phyloP scores from a whole-genome alignment of 2,113 vertebrate genomes.

The Genyomyrus donnyi region DNA sequence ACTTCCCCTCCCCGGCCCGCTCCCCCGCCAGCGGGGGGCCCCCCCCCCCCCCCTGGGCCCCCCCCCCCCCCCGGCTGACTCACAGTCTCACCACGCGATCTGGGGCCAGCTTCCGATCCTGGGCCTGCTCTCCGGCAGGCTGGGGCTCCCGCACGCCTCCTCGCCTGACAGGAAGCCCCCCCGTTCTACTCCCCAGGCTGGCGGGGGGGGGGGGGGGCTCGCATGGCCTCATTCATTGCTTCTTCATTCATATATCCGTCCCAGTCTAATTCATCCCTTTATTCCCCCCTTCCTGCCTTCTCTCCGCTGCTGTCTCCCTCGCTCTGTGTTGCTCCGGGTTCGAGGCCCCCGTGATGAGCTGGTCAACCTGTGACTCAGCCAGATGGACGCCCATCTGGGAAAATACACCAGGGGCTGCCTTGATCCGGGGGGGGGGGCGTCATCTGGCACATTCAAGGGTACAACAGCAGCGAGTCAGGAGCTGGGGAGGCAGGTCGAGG shows the following conservation, averaged over 20 bases:
- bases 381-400: not conserved
- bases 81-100: not conserved
- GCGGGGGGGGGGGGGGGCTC: not conserved
- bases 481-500: not conserved
- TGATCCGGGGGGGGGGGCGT: not conserved
- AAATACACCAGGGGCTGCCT: not conserved
- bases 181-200: not conserved
- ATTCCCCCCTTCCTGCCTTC: not conserved
- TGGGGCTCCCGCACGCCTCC: not conserved
- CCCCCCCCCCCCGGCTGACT: not conserved
- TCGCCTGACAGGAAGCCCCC: not conserved
- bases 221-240: not conserved
- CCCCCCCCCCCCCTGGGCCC: no score
- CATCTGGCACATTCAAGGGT: not conserved
- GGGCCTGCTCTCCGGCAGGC: not conserved
- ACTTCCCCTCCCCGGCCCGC: no score
- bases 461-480: not conserved
- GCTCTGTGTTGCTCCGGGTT: not conserved
- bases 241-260: constrained; percentile 10
- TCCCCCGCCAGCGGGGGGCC: no score
- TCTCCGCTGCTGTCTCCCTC: not conserved
- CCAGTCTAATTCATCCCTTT: not conserved
- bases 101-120: not conserved
- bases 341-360: not conserved
- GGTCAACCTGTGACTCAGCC: not conserved